Percentiles rank a stretch among this genome's conserved stretches.
phyloP scores from a whole-genome alignment of 92 coral and sea anemone genomes.

The Scolanthus callimorphus region DNA sequence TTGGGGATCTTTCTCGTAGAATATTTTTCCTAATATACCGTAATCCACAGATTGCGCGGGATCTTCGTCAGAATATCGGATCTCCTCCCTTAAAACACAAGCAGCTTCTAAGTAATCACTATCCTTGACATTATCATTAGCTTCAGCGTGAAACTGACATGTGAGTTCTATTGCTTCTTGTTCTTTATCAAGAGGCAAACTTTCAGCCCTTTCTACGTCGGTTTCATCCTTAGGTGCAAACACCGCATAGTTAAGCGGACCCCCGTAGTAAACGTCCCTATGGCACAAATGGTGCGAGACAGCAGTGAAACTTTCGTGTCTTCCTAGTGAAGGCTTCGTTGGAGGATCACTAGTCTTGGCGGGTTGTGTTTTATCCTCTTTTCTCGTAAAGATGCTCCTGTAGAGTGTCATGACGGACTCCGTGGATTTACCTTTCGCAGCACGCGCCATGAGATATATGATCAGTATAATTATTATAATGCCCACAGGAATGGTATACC shows the following conservation, averaged over 20 bases:
- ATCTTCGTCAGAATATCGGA: background rate
- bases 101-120: background rate
- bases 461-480: too few relatives aligned
- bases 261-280: constrained; percentile 28
- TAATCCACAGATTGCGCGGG: background rate
- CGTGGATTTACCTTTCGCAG: too few relatives aligned
- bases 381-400: too few relatives aligned
- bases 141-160: background rate
- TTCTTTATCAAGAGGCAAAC: background rate
- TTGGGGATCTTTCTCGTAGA: too few relatives aligned
- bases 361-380: too few relatives aligned
- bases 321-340: too few relatives aligned
- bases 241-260: constrained; percentile 14
- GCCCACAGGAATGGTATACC: too few relatives aligned
- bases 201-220: background rate
- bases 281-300: constrained; percentile 22
- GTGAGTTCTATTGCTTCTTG: background rate
- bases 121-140: background rate
- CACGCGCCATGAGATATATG: too few relatives aligned
- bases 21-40: background rate
- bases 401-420: too few relatives aligned
- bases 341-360: too few relatives aligned
- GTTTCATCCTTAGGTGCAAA: background rate
- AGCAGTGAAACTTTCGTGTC: constrained; percentile 9
- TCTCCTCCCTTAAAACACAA: background rate